phyloP scores from a whole-genome alignment of 2,888 invertebrate species.

The Apeira syringaria region DNA sequence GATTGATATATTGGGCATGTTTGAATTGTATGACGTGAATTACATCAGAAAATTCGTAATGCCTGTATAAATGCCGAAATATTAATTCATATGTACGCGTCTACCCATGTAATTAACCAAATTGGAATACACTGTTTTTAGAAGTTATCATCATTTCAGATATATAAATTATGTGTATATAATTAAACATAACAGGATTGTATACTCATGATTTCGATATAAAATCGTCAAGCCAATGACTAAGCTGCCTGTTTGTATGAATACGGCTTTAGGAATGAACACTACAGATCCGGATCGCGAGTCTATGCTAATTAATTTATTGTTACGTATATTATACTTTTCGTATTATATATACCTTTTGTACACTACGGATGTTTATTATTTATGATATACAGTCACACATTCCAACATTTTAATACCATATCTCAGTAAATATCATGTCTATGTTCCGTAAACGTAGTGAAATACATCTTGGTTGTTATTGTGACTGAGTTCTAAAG shows the following conservation, averaged over 20 bases:
- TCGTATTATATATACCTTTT: slow-evolving; percentile 38
- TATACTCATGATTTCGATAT: too few relatives aligned
- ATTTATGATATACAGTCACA: slow-evolving; percentile 34
- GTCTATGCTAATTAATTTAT: slow-evolving; percentile 67
- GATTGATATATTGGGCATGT: slow-evolving; percentile 8
- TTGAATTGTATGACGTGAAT: slow-evolving; percentile 15
- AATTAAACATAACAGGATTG: too few relatives aligned
- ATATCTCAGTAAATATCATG: slow-evolving; percentile 1
- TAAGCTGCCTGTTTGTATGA: slow-evolving; percentile 20
- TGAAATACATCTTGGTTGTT: background rate
- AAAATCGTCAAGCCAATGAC: slow-evolving; percentile 4
- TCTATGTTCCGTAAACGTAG: background rate
- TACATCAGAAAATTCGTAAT: slow-evolving; percentile 5
- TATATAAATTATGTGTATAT: too few relatives aligned
- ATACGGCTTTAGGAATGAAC: slow-evolving; percentile 10
- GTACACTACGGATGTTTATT: slow-evolving; percentile 44
- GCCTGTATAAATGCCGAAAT: background rate
- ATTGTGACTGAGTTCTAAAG: slow-evolving; percentile 11
- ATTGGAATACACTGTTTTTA: too few relatives aligned
- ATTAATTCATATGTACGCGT: too few relatives aligned
- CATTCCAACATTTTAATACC: slow-evolving; percentile 2
- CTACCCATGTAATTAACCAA: too few relatives aligned
- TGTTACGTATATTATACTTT: slow-evolving; percentile 49
- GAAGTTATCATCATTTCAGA: too few relatives aligned
- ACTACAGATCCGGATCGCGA: slow-evolving; percentile 42